Evolutionary conservation across 2,113 vertebrate genomes (phyloP), one percentile per base, ranked within the genome.

Genomic region (Crotalus viridis): DNA sequence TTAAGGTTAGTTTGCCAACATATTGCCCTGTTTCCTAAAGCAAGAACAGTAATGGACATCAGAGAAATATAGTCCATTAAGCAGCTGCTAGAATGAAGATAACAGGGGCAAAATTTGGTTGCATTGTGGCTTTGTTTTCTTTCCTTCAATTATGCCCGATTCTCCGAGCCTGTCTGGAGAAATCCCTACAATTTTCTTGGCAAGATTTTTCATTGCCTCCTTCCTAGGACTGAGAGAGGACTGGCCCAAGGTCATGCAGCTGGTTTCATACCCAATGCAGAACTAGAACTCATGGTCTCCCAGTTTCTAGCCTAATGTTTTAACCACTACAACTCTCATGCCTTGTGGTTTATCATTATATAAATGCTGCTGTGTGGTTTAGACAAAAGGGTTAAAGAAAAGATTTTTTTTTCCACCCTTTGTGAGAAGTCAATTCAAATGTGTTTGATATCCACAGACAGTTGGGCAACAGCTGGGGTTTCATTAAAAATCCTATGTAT

Each of bases 401-500:
- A 92, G 64, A 56, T 0, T 24, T 61, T 51, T 1, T 0, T 10
- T 0, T 26, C 26, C 85, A 86, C 19, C 55, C 24, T 52, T 69
- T 88, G 90, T 2, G 12, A 90, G 92, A 95, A 96, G 92, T 95
- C 94, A 94, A 89, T 96, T 94, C 91, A 93, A 92, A 95, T 87
- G 59, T 90, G 85, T 96, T 93, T 89, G 95, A 94, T 92, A 86
- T 94, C 90, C 51, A 0, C 93, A 94, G 94, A 94, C 95, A 94
- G 96, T 96, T 95, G 96, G 96, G 9, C 54, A 56, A 94, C 94
- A 91, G 94, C 95, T 97, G 95, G 96, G 95, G 96, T 96, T 97
- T 97, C 96, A 95, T 95, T 94, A 96, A 95, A 96, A 97, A 97
- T 97, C 94, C 93, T 94, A 96, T 91, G 91, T 96, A 96, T 96